phyloP scores from a whole-genome alignment of 2,797 vertebrate genomes.

The Borostomias antarcticus region DNA sequence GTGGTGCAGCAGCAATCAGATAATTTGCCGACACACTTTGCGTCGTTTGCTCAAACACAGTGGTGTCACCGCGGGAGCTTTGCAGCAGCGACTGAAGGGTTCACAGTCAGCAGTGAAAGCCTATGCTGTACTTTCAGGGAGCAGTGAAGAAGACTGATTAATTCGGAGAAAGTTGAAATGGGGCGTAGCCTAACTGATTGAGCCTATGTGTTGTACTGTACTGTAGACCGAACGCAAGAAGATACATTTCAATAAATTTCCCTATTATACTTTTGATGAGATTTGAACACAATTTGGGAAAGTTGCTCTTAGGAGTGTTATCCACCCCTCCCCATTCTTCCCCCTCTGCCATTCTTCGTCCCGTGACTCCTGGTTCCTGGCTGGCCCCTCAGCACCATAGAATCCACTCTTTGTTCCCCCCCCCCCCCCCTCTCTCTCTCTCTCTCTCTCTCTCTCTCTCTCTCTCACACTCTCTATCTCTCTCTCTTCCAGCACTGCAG shows the following conservation, averaged over 20 bases:
- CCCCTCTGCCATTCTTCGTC: background rate
- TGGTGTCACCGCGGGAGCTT: constrained; percentile 27
- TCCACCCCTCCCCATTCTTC: background rate
- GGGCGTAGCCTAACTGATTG: background rate
- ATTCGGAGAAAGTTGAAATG: background rate
- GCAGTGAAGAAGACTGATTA: background rate
- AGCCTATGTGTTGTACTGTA: background rate
- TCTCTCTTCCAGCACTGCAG: constrained; percentile 12
- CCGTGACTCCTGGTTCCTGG: background rate
- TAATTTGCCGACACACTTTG: constrained; percentile 1
- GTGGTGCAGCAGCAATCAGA: constrained; percentile 24
- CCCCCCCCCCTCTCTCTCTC: background rate
- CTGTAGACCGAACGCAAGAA: background rate
- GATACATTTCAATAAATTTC: background rate
- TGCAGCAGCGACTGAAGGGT: constrained; percentile 26
- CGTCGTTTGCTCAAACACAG: background rate
- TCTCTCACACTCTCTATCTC: background rate
- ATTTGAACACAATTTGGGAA: background rate
- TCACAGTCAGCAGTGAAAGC: constrained; percentile 11
- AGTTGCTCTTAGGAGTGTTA: background rate
- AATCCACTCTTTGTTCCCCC: background rate
- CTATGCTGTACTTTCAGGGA: background rate
- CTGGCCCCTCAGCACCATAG: background rate
- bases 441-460: background rate
- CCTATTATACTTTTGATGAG: background rate